A percentile compares a stretch with the other conserved stretches of the same genome.
These are phyloP conservation scores for Loripinus fragilis DNA, from an alignment of 2,888 invertebrate species.

Conservation along the genomic window DNA sequence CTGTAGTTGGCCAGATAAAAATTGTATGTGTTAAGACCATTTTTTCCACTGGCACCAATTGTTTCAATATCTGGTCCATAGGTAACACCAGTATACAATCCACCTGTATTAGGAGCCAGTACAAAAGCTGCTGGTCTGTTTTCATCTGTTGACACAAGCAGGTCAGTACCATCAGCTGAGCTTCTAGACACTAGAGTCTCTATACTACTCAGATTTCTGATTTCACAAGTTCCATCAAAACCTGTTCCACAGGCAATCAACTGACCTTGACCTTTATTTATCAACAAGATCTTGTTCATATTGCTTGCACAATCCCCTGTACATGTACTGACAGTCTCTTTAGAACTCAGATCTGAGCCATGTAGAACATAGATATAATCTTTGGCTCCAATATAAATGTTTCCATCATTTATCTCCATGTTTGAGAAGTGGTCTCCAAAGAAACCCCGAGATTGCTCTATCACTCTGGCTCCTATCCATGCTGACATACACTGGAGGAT, in stretches of 20 bases:
- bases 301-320: background rate
- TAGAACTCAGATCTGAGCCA: background rate
- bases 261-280: background rate
- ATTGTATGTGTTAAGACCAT: background rate
- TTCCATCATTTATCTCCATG: background rate
- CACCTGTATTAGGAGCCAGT: background rate
- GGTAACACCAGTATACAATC: background rate
- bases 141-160: background rate
- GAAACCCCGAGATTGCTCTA: background rate
- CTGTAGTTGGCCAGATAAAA: background rate
- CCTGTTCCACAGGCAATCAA: slow-evolving; percentile 1
- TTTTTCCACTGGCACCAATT: too few species aligned
- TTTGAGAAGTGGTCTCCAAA: background rate
- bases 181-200: background rate
- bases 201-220: background rate
- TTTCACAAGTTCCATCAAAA: background rate
- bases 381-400: background rate
- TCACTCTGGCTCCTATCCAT: background rate
- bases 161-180: background rate
- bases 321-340: background rate
- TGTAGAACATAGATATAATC: slow-evolving; percentile 1
- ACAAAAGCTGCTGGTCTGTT: background rate
- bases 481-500: background rate
- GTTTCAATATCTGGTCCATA: background rate
- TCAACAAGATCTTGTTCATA: background rate